A percentile compares a stretch with the other conserved stretches of the same genome.
These are phyloP conservation scores for Gymnocypris eckloni DNA, from an alignment of 2,797 vertebrate species.

Conservation along the genomic window DNA sequence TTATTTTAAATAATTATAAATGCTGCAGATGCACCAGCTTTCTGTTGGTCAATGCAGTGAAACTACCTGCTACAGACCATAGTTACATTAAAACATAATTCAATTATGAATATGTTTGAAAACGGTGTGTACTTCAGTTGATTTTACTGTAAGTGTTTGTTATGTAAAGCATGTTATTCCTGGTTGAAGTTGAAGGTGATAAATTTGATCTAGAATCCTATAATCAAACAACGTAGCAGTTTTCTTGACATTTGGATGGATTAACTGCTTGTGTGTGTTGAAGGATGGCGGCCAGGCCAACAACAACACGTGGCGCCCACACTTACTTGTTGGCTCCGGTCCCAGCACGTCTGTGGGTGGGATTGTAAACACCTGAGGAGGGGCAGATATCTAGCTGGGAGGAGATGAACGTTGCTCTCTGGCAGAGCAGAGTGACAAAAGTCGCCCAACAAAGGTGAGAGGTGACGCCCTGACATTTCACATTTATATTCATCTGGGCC, in stretches of 20 bases:
- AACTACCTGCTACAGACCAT: neutral
- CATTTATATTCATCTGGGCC: constrained; percentile 10
- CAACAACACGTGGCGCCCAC: neutral
- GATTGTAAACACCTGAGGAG: neutral
- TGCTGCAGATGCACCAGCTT: neutral
- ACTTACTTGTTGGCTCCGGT: neutral
- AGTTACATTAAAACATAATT: neutral
- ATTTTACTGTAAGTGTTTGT: too few species aligned
- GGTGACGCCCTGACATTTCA: constrained; percentile 35
- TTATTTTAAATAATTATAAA: neutral
- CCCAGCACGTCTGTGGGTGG: neutral
- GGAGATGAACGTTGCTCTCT: neutral
- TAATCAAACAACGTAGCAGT: neutral
- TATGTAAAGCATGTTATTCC: neutral
- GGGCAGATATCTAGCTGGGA: neutral
- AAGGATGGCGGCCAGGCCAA: neutral
- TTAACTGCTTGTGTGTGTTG: neutral
- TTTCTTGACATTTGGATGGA: constrained; percentile 24
- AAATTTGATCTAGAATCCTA: neutral
- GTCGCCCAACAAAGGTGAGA: neutral
- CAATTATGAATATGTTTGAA: neutral
- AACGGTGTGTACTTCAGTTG: neutral
- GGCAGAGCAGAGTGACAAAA: constrained; percentile 12
- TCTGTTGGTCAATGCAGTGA: neutral
- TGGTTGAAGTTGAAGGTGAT: neutral